phyloP scores from a whole-genome alignment of 2,797 vertebrate genomes.

The Okamejei kenojei region DNA sequence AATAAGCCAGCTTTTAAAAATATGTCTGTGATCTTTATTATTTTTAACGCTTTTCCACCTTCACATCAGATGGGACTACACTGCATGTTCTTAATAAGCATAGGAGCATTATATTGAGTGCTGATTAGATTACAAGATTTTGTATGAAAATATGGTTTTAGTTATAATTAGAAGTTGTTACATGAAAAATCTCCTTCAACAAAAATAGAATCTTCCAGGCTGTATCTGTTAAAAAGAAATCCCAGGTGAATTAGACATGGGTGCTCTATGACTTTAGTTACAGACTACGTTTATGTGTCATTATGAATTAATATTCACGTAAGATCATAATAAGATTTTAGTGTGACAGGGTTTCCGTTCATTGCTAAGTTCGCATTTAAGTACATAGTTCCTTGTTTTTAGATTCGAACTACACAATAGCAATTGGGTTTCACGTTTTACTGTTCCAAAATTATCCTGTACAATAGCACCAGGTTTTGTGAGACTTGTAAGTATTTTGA shows the following conservation, averaged over 20 bases:
- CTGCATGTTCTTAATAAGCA: neutral
- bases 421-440: neutral
- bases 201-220: neutral
- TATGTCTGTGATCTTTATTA: neutral
- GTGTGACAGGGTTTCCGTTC: neutral
- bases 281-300: neutral
- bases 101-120: neutral
- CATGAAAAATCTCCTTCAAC: neutral
- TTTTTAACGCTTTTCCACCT: neutral
- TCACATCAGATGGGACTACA: neutral
- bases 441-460: neutral
- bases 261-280: neutral
- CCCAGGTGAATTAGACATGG: neutral
- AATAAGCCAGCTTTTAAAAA: too few species aligned
- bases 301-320: neutral
- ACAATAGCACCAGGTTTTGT: neutral
- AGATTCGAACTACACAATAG: neutral
- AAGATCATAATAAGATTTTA: neutral
- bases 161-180: neutral
- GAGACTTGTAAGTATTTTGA: neutral
- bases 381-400: neutral
- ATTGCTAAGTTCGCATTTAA: neutral
- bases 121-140: neutral
- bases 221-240: neutral
- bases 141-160: neutral